Conservation (phyloP, 1,140 invertebrate species). For the Heterodera carotae region DNA sequence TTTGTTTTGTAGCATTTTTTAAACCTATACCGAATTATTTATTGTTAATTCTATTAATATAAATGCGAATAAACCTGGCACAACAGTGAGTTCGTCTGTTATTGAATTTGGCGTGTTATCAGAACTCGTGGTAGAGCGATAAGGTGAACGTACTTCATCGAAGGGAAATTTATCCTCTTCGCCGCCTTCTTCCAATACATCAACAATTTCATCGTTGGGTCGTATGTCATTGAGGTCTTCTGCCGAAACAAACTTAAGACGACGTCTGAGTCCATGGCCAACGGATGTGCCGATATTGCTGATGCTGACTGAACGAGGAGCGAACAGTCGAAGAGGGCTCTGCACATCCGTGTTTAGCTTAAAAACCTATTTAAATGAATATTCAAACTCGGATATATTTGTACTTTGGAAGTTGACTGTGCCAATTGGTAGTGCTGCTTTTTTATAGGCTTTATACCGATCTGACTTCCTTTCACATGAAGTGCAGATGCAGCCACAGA, state of each 20-base stretch:
- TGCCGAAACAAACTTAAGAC: neutral
- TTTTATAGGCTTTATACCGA: neutral
- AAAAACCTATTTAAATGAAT: no score
- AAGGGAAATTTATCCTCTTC: neutral
- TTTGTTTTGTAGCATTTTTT: slow-evolving; percentile 25
- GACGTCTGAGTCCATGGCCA: neutral
- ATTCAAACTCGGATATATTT: neutral
- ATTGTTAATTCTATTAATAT: neutral
- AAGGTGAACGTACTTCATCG: neutral
- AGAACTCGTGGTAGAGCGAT: slow-evolving; percentile 28
- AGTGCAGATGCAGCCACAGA: neutral
- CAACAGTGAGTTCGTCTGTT: slow-evolving; percentile 34
- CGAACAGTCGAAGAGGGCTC: slow-evolving; percentile 2
- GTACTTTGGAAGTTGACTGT: neutral
- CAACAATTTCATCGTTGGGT: neutral
- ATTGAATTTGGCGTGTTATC: slow-evolving; percentile 37
- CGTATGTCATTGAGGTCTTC: neutral
- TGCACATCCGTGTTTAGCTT: neutral
- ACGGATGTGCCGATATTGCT: neutral
- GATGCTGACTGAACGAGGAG: neutral
- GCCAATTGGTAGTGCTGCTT: neutral
- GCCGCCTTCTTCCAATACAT: neutral
- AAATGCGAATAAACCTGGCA: slow-evolving; percentile 18
- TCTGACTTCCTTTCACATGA: neutral
- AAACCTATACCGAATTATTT: no score